Conservation (phyloP, 1,140 invertebrate genomes). For the Drosophila prosaltans region DNA sequence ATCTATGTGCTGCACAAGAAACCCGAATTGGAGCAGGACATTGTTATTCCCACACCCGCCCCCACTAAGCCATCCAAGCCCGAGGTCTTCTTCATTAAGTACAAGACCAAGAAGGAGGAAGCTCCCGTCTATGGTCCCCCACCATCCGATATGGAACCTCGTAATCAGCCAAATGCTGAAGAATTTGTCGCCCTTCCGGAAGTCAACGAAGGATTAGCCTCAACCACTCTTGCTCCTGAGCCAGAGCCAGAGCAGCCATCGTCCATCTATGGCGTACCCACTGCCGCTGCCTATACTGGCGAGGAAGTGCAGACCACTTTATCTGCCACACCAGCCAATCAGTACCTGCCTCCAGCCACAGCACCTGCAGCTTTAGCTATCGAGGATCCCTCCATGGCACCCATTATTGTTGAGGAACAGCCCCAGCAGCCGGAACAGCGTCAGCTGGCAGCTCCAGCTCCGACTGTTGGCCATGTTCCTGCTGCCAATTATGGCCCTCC, state of each 20-base stretch:
- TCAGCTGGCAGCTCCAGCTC: conserved; percentile 26
- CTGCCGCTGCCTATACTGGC: conserved; percentile 58
- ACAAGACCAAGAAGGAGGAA: conserved; percentile 88
- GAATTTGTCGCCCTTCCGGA: conserved; percentile 63
- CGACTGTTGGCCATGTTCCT: conserved; percentile 50
- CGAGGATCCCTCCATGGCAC: conserved; percentile 66
- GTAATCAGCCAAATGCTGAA: conserved; percentile 54
- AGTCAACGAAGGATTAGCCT: conserved; percentile 53
- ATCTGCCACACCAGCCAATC: conserved; percentile 57
- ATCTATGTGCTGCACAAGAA: conserved; percentile 94
- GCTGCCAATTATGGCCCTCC: conserved; percentile 73
- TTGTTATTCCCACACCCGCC: conserved; percentile 89
- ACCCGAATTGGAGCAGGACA: conserved; percentile 89
- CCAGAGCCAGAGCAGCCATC: conserved; percentile 62
- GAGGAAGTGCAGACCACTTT: conserved; percentile 72
- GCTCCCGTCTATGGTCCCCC: conserved; percentile 82
- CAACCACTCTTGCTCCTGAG: conserved; percentile 67
- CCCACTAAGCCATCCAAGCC: conserved; percentile 91
- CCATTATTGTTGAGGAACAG: conserved; percentile 69
- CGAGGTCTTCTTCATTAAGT: conserved; percentile 94
- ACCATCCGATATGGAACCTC: conserved; percentile 79
- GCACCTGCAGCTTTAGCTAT: conserved; percentile 46
- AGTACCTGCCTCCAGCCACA: conserved; percentile 72
- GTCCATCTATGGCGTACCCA: conserved; percentile 64
- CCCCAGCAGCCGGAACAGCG: conserved; percentile 53